Evolutionary conservation across 2,113 vertebrate genomes (phyloP).

Genomic region (Tympanuchus pallidicinctus): DNA sequence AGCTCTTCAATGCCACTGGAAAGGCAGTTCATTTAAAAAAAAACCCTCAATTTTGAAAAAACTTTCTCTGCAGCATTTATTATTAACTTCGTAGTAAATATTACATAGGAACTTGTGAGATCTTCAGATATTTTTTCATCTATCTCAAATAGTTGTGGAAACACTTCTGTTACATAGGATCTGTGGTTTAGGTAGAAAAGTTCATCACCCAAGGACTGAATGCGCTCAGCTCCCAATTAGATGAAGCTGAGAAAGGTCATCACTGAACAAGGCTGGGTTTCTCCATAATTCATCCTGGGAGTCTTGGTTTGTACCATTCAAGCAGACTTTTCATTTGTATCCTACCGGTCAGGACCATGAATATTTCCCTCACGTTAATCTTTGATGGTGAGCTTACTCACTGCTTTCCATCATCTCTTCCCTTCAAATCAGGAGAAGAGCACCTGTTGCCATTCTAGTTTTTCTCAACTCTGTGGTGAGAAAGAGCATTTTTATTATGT

Average conservation of each 20-base stretch:
- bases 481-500: constrained; percentile 34
- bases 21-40: constrained; percentile 42
- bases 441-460: background rate
- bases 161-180: background rate
- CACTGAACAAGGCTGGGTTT: background rate
- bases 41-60: background rate
- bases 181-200: background rate
- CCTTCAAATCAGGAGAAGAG: background rate
- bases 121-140: background rate
- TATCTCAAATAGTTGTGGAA: background rate
- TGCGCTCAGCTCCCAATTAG: background rate
- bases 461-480: background rate
- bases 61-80: background rate
- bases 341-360: background rate
- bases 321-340: background rate
- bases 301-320: background rate
- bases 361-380: background rate
- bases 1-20: constrained; percentile 79
- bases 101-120: background rate
- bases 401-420: background rate
- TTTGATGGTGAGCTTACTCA: background rate
- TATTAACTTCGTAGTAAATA: background rate
- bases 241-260: background rate
- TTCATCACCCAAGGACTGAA: background rate
- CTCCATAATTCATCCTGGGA: background rate